phyloP scores from a whole-genome alignment of 2,888 invertebrate species.

The Thyatira batis region DNA sequence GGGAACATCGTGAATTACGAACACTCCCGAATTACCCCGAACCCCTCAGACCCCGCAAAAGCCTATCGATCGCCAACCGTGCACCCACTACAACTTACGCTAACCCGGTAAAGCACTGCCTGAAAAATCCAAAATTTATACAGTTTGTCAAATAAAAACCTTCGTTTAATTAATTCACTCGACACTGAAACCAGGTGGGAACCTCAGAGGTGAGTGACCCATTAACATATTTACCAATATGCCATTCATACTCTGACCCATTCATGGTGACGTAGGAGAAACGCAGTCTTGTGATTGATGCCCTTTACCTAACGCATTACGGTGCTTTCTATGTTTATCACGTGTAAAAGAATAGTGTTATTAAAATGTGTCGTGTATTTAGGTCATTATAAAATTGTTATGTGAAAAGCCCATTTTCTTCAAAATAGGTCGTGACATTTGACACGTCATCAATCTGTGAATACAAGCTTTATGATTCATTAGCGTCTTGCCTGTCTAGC shows the following conservation, averaged over 20 bases:
- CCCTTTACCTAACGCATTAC: constrained; percentile 37
- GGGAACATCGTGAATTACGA: constrained; percentile 37
- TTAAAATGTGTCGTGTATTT: constrained; percentile 17
- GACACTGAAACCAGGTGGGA: background rate
- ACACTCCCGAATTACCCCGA: constrained; percentile 36
- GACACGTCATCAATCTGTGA: constrained; percentile 37
- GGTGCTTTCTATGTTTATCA: constrained; percentile 26
- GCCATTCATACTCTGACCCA: constrained; percentile 47
- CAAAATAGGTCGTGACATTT: constrained; percentile 56
- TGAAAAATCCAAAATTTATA: constrained; percentile 49
- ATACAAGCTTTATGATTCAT: background rate
- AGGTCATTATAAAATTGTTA: constrained; percentile 37
- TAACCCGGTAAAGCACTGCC: constrained; percentile 60
- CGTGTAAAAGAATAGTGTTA: constrained; percentile 2
- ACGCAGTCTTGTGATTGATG: constrained; percentile 40
- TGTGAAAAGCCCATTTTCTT: constrained; percentile 45
- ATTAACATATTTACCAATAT: constrained; percentile 17
- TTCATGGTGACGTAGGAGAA: constrained; percentile 61
- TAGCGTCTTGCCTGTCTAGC: background rate
- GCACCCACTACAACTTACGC: constrained; percentile 62
- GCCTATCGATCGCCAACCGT: constrained; percentile 66
- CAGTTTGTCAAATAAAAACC: constrained; percentile 38
- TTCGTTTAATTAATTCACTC: constrained; percentile 44
- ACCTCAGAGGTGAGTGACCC: constrained; percentile 52
- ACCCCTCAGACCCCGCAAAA: constrained; percentile 36